A percentile compares a stretch with the other conserved stretches of the same genome.
Conservation (phyloP, 1,140 invertebrate species). For the Contarinia nasturtii region DNA sequence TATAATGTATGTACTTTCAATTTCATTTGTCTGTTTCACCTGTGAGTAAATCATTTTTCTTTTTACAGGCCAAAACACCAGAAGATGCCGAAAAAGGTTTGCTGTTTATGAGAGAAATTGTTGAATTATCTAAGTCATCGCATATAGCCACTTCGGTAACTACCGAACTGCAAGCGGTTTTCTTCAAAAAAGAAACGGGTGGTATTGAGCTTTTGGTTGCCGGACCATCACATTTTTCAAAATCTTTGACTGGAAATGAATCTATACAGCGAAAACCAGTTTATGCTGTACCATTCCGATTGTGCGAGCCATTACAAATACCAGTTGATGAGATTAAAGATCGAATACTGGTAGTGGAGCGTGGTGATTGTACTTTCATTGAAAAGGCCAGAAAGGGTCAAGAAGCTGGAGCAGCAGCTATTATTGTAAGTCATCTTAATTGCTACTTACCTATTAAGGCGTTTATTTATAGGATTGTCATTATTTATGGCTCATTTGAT, state of each 20-base stretch:
- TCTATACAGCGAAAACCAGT: constrained; percentile 39
- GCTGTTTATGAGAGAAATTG: constrained; percentile 94
- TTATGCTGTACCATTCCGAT: constrained; percentile 42
- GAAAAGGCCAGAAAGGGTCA: constrained; percentile 82
- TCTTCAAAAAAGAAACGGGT: constrained; percentile 24
- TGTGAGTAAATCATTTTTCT: not conserved
- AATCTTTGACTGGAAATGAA: constrained; percentile 38
- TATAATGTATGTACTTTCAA: constrained; percentile 41
- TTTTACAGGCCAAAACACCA: constrained; percentile 54
- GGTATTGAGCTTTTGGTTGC: constrained; percentile 35
- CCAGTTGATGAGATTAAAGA: constrained; percentile 33
- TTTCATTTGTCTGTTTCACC: not conserved
- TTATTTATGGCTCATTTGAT: no score
- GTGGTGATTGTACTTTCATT: constrained; percentile 90
- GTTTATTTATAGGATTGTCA: no score
- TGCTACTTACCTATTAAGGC: no score
- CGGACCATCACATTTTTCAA: constrained; percentile 84
- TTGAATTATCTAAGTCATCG: constrained; percentile 66
- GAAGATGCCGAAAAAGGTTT: constrained; percentile 82
- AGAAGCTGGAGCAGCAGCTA: constrained; percentile 60
- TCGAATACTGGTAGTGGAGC: constrained; percentile 62
- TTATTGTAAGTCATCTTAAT: constrained; percentile 56
- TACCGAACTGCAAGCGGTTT: constrained; percentile 34
- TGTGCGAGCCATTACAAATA: constrained; percentile 40
- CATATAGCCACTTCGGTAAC: constrained; percentile 40